These are phyloP conservation scores for Heliconius hermathena DNA, from an alignment of 1,140 invertebrate genomes.

Conservation along the genomic window DNA sequence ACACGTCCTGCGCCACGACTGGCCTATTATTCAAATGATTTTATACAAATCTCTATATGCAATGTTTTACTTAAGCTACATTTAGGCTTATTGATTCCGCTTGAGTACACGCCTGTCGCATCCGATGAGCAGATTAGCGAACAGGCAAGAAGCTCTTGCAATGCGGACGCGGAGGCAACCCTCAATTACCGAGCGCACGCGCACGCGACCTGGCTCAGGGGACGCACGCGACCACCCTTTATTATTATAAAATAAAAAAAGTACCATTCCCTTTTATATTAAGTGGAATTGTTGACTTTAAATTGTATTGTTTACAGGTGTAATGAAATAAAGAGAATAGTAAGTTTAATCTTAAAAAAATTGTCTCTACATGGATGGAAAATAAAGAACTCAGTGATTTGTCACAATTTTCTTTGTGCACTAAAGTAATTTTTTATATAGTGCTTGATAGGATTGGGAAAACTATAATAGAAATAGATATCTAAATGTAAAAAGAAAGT, in stretches of 20 bases:
- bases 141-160: conserved; percentile 62
- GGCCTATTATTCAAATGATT: neutral
- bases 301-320: neutral
- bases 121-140: conserved; percentile 66
- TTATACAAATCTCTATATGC: conserved; percentile 1
- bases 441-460: too few species aligned
- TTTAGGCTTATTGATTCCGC: conserved; percentile 54
- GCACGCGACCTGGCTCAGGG: conserved; percentile 71
- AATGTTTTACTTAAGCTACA: conserved; percentile 16
- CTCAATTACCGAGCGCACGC: conserved; percentile 60
- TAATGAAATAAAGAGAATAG: neutral
- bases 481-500: too few species aligned
- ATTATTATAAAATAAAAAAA: conserved; percentile 62
- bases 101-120: conserved; percentile 61
- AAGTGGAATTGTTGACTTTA: neutral
- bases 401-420: too few species aligned
- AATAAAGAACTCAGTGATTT: too few species aligned
- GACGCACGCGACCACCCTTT: conserved; percentile 71
- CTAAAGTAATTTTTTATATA: too few species aligned
- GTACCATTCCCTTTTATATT: neutral
- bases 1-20: too few species aligned
- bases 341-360: too few species aligned
- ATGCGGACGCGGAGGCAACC: conserved; percentile 48
- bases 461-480: too few species aligned
- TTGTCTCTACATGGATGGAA: too few species aligned